Percentiles rank a stretch among this genome's conserved stretches.
phyloP scores from a whole-genome alignment of 2,888 invertebrate species.

The Drosophila paramelanica region DNA sequence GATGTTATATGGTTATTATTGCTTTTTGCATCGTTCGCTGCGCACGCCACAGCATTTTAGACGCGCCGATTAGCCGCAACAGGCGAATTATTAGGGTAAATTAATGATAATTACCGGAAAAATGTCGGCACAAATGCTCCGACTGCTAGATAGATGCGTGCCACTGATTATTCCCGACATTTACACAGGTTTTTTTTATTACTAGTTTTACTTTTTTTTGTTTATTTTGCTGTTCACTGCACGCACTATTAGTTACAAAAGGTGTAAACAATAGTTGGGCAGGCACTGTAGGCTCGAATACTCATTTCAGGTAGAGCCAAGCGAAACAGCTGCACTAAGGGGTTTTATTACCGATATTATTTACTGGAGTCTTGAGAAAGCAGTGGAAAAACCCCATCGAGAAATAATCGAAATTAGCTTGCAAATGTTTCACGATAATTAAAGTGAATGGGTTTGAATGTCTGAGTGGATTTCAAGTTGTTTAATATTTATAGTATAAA shows the following conservation, averaged over 20 bases:
- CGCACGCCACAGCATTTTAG: conserved; percentile 58
- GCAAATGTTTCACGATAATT: not conserved
- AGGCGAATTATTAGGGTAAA: conserved; percentile 65
- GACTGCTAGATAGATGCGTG: conserved; percentile 24
- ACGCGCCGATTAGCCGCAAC: conserved; percentile 44
- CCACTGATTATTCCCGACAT: conserved; percentile 24
- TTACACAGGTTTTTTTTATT: conserved; percentile 5
- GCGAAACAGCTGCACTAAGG: conserved; percentile 17
- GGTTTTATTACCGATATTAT: not conserved
- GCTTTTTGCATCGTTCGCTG: conserved; percentile 62
- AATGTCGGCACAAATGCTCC: conserved; percentile 50
- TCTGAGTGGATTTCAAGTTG: not conserved
- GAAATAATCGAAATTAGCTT: conserved; percentile 9
- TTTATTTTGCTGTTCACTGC: conserved; percentile 17
- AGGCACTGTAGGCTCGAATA: conserved; percentile 26
- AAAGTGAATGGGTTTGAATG: too few species aligned
- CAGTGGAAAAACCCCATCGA: conserved; percentile 21
- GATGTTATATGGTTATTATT: conserved; percentile 32
- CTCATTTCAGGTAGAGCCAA: conserved; percentile 4
- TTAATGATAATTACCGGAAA: conserved; percentile 79
- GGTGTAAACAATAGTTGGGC: conserved; percentile 25
- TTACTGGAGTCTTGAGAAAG: not conserved
- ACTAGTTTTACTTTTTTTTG: not conserved
- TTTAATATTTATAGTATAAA: too few species aligned
- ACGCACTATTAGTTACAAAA: conserved; percentile 62